Evolutionary conservation across 2,113 vertebrate genomes (phyloP).

Genomic region (Alces alces): DNA sequence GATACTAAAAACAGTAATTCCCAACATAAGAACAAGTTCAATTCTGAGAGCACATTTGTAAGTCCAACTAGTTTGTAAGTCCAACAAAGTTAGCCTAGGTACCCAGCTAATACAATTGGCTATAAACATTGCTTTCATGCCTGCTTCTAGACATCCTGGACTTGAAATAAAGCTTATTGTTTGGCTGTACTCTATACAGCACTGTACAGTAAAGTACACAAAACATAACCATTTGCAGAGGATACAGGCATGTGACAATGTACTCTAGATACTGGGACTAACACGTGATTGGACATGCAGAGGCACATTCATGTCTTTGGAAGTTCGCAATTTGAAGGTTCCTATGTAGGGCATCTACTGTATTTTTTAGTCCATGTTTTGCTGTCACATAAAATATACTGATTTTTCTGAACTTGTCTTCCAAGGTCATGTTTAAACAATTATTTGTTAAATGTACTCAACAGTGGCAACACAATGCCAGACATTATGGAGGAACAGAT

Average conservation of each 20-base stretch:
- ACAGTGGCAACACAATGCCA: background rate
- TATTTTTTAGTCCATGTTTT: constrained; percentile 50
- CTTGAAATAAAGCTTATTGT: background rate
- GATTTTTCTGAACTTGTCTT: constrained; percentile 57
- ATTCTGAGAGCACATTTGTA: background rate
- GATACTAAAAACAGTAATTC: background rate
- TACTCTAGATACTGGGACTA: background rate
- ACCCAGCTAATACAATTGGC: background rate
- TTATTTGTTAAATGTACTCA: background rate
- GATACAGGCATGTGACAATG: background rate
- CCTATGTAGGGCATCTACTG: background rate
- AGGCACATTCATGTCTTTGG: background rate
- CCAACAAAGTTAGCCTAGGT: background rate
- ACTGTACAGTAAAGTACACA: background rate
- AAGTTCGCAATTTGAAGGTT: background rate
- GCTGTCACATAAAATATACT: constrained; percentile 40
- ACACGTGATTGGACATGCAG: background rate
- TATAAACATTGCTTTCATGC: background rate
- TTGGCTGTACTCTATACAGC: background rate
- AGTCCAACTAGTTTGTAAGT: background rate
- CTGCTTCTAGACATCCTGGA: background rate
- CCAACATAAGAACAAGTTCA: background rate
- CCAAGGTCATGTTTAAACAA: constrained; percentile 21
- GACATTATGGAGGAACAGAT: background rate
- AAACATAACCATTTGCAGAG: background rate